These are phyloP conservation scores for Stenolophus ochropezus DNA, from an alignment of 2,888 invertebrate species.

Conservation along the genomic window DNA sequence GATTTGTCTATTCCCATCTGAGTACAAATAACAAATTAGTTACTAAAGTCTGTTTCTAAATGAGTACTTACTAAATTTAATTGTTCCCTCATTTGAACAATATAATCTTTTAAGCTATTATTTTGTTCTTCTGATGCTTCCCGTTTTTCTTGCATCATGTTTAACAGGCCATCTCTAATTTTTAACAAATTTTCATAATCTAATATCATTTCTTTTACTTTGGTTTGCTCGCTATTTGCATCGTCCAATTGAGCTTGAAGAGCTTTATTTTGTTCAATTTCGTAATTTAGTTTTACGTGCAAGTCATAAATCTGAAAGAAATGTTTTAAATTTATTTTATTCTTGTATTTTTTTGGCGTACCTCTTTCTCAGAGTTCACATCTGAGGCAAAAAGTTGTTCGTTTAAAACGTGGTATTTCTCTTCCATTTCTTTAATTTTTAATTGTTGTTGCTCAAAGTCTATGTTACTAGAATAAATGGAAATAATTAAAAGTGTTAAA, in stretches of 20 bases:
- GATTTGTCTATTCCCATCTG: constrained; percentile 22
- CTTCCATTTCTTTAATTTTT: constrained; percentile 5
- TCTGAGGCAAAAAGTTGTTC: constrained; percentile 12
- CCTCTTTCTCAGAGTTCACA: constrained; percentile 14
- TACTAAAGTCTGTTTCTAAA: neutral
- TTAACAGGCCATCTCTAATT: constrained; percentile 36
- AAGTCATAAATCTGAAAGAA: constrained; percentile 23
- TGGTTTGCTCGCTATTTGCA: neutral
- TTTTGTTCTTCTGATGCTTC: constrained; percentile 24
- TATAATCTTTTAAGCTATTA: constrained; percentile 33
- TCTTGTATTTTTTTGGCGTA: neutral
- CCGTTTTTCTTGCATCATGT: constrained; percentile 29
- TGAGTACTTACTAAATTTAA: constrained; percentile 27
- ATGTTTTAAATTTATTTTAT: no score
- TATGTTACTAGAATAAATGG: neutral
- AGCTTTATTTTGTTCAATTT: constrained; percentile 21
- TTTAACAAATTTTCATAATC: constrained; percentile 46
- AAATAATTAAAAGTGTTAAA: neutral
- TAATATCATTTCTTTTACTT: constrained; percentile 8
- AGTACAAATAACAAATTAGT: neutral
- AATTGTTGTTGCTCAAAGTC: neutral
- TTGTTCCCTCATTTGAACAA: constrained; percentile 23
- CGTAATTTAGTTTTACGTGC: constrained; percentile 20
- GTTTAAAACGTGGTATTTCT: neutral
- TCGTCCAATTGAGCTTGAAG: neutral